phyloP scores from a whole-genome alignment of 2,113 vertebrate species.

The Illadopsis cleaveri region DNA sequence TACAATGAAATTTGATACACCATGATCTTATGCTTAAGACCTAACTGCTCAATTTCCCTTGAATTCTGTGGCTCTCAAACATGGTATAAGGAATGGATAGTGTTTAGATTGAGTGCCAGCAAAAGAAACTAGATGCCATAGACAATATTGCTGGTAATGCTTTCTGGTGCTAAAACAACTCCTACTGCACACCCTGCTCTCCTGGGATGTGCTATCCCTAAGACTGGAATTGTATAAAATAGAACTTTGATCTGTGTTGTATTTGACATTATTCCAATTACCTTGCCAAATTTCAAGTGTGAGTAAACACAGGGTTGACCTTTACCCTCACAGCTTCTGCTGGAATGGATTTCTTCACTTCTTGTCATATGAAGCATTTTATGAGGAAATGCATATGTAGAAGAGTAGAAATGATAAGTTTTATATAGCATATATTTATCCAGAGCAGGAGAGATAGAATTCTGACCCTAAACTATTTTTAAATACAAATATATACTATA shows the following conservation, averaged over 20 bases:
- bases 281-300: constrained; percentile 27
- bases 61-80: background rate
- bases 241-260: background rate
- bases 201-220: background rate
- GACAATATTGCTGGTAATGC: background rate
- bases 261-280: constrained; percentile 36
- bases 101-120: background rate
- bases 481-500: background rate
- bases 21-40: background rate
- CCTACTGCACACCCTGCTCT: background rate
- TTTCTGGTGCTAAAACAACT: background rate
- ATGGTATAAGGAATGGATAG: background rate
- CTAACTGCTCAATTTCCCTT: background rate
- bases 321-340: background rate
- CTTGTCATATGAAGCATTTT: background rate
- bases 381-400: background rate
- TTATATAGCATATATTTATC: background rate
- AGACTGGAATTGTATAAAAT: background rate
- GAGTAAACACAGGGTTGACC: constrained; percentile 14
- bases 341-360: background rate
- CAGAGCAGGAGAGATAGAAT: background rate
- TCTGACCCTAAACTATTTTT: background rate
- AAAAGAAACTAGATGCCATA: constrained; percentile 7
- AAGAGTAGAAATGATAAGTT: background rate
- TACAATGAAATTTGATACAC: background rate